Evolutionary conservation across 2,888 invertebrate genomes (phyloP), one percentile per base, ranked within the genome.

Genomic region (Scotopteryx bipunctaria): DNA sequence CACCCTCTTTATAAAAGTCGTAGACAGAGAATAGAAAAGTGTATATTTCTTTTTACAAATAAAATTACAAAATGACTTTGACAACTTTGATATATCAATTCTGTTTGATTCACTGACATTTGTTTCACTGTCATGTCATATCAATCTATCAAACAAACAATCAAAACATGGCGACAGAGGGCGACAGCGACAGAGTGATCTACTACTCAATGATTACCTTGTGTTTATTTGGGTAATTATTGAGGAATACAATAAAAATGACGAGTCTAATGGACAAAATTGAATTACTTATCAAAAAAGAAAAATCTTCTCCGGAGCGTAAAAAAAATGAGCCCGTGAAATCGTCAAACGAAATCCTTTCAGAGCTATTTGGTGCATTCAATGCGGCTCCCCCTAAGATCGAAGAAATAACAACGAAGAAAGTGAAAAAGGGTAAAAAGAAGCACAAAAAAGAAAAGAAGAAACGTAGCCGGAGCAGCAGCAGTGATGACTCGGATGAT

Each of bases 311-410:
- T 23, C 90, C 90, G 4, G 89, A 89, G 21, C 78, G 81, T 27
- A 83, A 82, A 59, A 87, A 86, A 69, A 83, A 83, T 61, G 89
- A 88, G 50, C 74, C 81, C 5, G 75, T 88, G 23, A 95, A 95
- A 76, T 93, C 94, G 4, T 95, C 95, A 0, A 93, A 92, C 73
- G 96, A 97, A 82, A 96, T 97, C 67, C 89, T 97, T 13, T 94
- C 96, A 0, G 97, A 97, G 81, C 85, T 97, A 0, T 96, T 97
- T 70, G 91, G 94, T 67, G 94, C 93, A 15, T 95, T 95, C 71
- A 94, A 95, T 80, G 94, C 94, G 1, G 93, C 92, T 60, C 94
- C 94, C 8, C 95, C 92, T 17, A 91, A 91, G 63, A 82, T 93
- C 27, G 90, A 79, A 55, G 86, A 79, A 49, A 79, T 71, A 63